Evolutionary conservation across 2,113 vertebrate genomes (phyloP).

Genomic region (Chascanopsetta lugubris): DNA sequence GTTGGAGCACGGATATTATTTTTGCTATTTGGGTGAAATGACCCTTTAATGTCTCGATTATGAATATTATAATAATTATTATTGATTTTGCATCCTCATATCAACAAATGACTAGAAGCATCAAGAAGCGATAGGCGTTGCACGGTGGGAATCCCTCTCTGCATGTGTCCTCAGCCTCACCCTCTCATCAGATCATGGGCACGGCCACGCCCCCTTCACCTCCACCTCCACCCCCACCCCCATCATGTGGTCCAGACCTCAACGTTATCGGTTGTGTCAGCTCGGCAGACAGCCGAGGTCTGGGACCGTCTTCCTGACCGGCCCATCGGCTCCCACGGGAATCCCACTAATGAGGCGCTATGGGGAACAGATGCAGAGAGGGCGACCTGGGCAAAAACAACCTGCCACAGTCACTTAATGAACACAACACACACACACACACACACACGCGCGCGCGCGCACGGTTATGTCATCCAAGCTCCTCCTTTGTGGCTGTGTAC

Average conservation of each 20-base stretch:
- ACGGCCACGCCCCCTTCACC: slow-evolving; percentile 32
- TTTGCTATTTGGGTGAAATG: background rate
- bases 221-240: background rate
- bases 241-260: slow-evolving; percentile 59
- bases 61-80: no score
- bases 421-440: no score
- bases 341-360: slow-evolving; percentile 75
- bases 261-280: slow-evolving; percentile 77
- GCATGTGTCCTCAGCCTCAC: slow-evolving; percentile 8
- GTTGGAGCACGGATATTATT: background rate
- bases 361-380: slow-evolving; percentile 75
- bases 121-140: background rate
- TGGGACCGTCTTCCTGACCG: slow-evolving; percentile 68
- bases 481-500: slow-evolving; percentile 36
- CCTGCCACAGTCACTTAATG: slow-evolving; percentile 75
- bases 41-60: background rate
- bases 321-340: slow-evolving; percentile 67
- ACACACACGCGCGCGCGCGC: slow-evolving; percentile 43
- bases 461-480: slow-evolving; percentile 50
- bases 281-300: slow-evolving; percentile 65
- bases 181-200: slow-evolving; percentile 51
- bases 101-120: background rate
- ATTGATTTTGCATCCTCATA: background rate
- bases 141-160: slow-evolving; percentile 32
- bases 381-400: slow-evolving; percentile 69